phyloP scores from a whole-genome alignment of 2,888 invertebrate genomes.

The Eupeodes luniger region DNA sequence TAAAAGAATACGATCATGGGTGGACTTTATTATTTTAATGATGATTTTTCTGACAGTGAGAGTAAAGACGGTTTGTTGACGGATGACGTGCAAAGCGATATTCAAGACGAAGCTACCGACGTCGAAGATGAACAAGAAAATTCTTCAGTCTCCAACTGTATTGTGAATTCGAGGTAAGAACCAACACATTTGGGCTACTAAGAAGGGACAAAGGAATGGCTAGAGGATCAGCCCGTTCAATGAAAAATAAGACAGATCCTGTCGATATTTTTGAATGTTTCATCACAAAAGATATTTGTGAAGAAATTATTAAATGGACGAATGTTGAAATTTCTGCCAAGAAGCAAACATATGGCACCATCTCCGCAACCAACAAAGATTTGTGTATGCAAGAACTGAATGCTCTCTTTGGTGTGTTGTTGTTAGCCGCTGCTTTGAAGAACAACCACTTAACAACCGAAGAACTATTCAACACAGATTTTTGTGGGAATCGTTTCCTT shows the following conservation, averaged over 20 bases:
- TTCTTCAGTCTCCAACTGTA: constrained; percentile 1
- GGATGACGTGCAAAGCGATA: constrained; percentile 30
- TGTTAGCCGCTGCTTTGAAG: constrained; percentile 20
- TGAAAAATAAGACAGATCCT: neutral
- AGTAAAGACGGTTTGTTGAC: constrained; percentile 24
- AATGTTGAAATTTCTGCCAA: neutral
- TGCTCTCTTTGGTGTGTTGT: constrained; percentile 24
- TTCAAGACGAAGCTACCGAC: constrained; percentile 39
- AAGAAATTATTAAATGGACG: constrained; percentile 8
- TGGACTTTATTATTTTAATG: constrained; percentile 5
- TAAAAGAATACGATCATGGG: too few species aligned
- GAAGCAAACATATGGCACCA: neutral
- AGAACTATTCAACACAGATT: constrained; percentile 29
- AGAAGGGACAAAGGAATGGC: too few species aligned
- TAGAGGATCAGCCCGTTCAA: too few species aligned
- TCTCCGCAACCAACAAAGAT: constrained; percentile 10
- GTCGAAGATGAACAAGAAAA: constrained; percentile 10
- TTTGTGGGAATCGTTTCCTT: constrained; percentile 29
- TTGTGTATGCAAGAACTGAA: constrained; percentile 23
- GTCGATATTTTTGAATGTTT: constrained; percentile 13
- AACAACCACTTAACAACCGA: constrained; percentile 37
- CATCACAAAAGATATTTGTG: constrained; percentile 8
- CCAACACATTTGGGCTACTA: too few species aligned
- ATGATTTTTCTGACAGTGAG: constrained; percentile 22
- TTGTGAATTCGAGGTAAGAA: neutral